Evolutionary conservation across 2,888 invertebrate species (phyloP).

Genomic region (Oconnorella tubifera): DNA sequence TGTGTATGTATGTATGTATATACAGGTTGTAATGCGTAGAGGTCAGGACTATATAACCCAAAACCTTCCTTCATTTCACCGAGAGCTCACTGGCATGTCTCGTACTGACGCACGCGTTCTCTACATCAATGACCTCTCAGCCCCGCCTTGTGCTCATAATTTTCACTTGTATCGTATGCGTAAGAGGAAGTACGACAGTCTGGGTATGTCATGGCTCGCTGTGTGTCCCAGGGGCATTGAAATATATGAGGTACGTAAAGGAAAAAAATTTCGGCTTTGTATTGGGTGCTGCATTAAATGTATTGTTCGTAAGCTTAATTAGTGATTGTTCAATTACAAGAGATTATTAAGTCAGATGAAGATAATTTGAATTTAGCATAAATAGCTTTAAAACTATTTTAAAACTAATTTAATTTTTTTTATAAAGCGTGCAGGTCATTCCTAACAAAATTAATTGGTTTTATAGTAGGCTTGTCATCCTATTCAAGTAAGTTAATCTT

Average conservation of each 20-base stretch:
- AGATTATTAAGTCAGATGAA: too few relatives aligned
- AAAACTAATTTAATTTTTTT: too few relatives aligned
- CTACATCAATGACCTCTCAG: slow-evolving; percentile 84
- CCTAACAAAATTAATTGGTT: too few relatives aligned
- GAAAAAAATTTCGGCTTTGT: too few relatives aligned
- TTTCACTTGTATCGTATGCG: slow-evolving; percentile 79
- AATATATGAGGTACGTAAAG: slow-evolving; percentile 69
- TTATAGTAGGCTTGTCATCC: too few relatives aligned
- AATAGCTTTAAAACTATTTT: too few relatives aligned
- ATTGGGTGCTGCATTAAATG: too few relatives aligned
- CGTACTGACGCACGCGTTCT: slow-evolving; percentile 77
- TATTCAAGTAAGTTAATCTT: too few relatives aligned
- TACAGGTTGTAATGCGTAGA: slow-evolving; percentile 59
- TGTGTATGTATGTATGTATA: too few relatives aligned
- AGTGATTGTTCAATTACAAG: too few relatives aligned
- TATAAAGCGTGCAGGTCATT: too few relatives aligned
- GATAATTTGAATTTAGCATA: not conserved
- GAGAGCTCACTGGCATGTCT: slow-evolving; percentile 74
- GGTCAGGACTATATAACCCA: slow-evolving; percentile 59
- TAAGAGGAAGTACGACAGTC: slow-evolving; percentile 64
- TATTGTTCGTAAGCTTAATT: too few relatives aligned
- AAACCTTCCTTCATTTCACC: slow-evolving; percentile 72
- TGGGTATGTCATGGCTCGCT: slow-evolving; percentile 71
- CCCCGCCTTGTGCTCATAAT: slow-evolving; percentile 75
- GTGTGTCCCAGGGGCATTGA: slow-evolving; percentile 89